phyloP scores from a whole-genome alignment of 2,797 vertebrate genomes.

The Artibeus jamaicensis region DNA sequence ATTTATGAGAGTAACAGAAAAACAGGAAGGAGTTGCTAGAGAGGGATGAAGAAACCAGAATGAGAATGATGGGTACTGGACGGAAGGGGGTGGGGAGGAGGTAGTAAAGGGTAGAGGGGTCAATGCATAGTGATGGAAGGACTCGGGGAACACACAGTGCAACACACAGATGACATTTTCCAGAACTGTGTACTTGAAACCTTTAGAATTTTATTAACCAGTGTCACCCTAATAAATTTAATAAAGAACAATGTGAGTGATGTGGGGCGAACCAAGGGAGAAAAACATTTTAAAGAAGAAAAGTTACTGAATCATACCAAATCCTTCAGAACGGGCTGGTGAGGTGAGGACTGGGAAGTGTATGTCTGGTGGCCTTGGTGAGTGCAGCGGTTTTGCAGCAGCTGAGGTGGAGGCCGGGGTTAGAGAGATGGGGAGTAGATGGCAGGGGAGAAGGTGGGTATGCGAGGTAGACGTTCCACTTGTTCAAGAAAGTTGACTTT shows the following conservation, averaged over 20 bases:
- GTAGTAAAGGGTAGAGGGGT: not conserved
- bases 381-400: not conserved
- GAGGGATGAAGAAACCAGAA: not conserved
- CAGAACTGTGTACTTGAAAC: not conserved
- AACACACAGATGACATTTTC: too few relatives aligned
- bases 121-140: not conserved
- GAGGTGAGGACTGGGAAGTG: not conserved
- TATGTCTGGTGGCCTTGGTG: not conserved
- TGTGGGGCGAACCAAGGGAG: not conserved
- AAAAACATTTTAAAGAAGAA: not conserved
- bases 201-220: not conserved
- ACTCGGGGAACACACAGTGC: not conserved
- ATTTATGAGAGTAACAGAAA: not conserved
- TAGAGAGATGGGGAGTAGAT: not conserved
- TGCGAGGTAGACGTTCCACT: not conserved
- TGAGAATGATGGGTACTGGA: not conserved
- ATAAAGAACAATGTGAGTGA: not conserved
- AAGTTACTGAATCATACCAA: not conserved
- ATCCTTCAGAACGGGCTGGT: not conserved
- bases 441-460: not conserved
- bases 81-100: not conserved
- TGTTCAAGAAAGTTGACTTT: constrained; percentile 28
- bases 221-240: not conserved
- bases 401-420: not conserved
- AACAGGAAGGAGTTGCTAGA: not conserved